phyloP scores from a whole-genome alignment of 2,888 invertebrate genomes.

The Lysandra coridon region DNA sequence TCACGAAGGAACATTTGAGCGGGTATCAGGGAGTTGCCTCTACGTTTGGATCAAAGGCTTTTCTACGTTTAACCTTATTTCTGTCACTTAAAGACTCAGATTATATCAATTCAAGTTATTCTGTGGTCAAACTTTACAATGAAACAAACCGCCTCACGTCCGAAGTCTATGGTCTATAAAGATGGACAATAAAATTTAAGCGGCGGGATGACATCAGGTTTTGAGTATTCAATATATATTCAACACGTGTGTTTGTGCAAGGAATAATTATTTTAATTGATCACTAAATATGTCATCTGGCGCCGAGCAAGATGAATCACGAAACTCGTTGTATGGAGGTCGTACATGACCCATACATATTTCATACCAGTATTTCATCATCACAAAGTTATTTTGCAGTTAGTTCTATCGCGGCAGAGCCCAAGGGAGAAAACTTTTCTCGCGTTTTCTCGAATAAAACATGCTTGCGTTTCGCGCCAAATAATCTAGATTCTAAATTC shows the following conservation, averaged over 20 bases:
- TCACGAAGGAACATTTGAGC: too few relatives aligned
- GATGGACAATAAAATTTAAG: background rate
- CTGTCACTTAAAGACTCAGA: background rate
- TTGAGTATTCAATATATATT: slow-evolving; percentile 22
- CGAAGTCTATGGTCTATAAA: background rate
- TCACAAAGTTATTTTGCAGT: background rate
- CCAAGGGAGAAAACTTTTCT: background rate
- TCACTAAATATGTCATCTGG: slow-evolving; percentile 26
- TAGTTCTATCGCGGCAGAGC: background rate
- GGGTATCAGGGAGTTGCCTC: too few relatives aligned
- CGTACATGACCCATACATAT: background rate
- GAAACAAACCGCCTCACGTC: background rate
- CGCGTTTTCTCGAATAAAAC: background rate
- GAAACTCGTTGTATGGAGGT: slow-evolving; percentile 8
- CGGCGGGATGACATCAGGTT: slow-evolving; percentile 17
- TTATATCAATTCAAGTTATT: background rate
- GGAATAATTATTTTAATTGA: slow-evolving; percentile 26
- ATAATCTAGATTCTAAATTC: background rate
- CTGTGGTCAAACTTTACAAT: background rate
- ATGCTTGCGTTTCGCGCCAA: background rate
- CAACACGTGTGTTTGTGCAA: slow-evolving; percentile 22
- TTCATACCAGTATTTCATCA: background rate
- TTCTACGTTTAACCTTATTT: too few relatives aligned
- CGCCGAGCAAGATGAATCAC: slow-evolving; percentile 19
- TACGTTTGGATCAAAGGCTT: too few relatives aligned